A percentile compares a stretch with the other conserved stretches of the same genome.
Evolutionary conservation across 2,797 vertebrate genomes (phyloP).

Genomic region (Mus spretus): DNA sequence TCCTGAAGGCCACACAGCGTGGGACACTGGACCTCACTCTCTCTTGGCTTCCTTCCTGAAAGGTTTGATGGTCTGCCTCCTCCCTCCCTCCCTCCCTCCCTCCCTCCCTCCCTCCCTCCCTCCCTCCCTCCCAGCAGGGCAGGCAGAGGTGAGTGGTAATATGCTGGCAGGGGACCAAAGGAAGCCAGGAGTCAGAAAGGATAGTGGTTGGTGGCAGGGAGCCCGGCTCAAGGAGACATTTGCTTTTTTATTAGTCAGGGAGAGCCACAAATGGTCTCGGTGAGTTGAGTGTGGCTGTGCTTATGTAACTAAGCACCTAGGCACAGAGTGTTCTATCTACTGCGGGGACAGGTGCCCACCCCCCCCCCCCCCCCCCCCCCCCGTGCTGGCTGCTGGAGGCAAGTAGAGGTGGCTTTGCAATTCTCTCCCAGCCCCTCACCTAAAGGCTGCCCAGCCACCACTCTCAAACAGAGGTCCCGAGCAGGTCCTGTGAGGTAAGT

Average conservation of each 20-base stretch:
- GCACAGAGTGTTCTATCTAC: slow-evolving; percentile 11
- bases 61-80: not conserved
- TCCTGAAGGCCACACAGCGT: not conserved
- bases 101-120: too few relatives aligned
- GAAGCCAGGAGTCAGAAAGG: slow-evolving; percentile 62
- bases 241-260: slow-evolving; percentile 73
- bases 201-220: slow-evolving; percentile 62
- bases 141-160: not conserved
- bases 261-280: slow-evolving; percentile 83
- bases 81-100: not conserved
- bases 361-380: not conserved
- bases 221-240: slow-evolving; percentile 56
- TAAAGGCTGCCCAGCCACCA: not conserved
- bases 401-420: not conserved
- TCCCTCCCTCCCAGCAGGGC: not conserved
- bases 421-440: not conserved
- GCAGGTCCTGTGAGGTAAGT: not conserved
- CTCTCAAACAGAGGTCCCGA: not conserved
- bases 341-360: slow-evolving; percentile 21
- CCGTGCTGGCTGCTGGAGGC: not conserved
- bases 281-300: slow-evolving; percentile 60
- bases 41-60: not conserved
- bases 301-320: slow-evolving; percentile 69
- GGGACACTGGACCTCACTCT: not conserved
- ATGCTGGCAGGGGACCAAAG: slow-evolving; percentile 44